These are phyloP conservation scores for Tenthredo amoena DNA, from an alignment of 2,888 invertebrate genomes.

Conservation along the genomic window DNA sequence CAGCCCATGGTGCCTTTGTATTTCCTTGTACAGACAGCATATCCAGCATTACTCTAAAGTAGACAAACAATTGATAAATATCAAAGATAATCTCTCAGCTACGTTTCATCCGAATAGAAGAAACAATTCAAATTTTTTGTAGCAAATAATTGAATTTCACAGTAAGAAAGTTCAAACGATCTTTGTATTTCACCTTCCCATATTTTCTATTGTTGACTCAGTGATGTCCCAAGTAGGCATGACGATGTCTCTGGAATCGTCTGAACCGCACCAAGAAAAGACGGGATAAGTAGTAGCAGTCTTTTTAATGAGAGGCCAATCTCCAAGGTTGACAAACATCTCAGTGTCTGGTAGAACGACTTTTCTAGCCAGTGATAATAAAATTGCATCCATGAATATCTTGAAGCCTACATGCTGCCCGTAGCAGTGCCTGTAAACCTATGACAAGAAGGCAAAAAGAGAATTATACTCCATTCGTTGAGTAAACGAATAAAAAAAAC, in stretches of 20 bases:
- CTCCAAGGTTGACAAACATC: constrained; percentile 95
- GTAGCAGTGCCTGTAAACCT: constrained; percentile 92
- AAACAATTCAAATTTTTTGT: neutral
- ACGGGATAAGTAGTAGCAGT: constrained; percentile 85
- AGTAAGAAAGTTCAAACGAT: neutral
- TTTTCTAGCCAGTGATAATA: constrained; percentile 91
- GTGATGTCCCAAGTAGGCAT: constrained; percentile 98
- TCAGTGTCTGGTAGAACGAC: constrained; percentile 91
- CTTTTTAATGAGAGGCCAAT: constrained; percentile 91
- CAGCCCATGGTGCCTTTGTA: constrained; percentile 85
- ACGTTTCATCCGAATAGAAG: neutral
- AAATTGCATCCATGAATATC: constrained; percentile 94
- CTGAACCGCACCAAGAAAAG: constrained; percentile 98
- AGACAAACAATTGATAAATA: constrained; percentile 53
- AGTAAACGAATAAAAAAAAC: constrained; percentile 39
- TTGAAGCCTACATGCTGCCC: constrained; percentile 97
- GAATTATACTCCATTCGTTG: constrained; percentile 37
- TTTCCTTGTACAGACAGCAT: constrained; percentile 94
- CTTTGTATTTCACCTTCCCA: constrained; percentile 86
- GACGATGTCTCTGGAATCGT: constrained; percentile 91
- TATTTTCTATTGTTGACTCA: constrained; percentile 94
- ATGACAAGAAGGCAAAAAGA: constrained; percentile 47
- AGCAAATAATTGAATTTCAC: constrained; percentile 23
- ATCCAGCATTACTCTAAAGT: constrained; percentile 89
- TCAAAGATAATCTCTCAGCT: neutral